phyloP scores from a whole-genome alignment of 2,113 vertebrate genomes.

The Okapia johnstoni region DNA sequence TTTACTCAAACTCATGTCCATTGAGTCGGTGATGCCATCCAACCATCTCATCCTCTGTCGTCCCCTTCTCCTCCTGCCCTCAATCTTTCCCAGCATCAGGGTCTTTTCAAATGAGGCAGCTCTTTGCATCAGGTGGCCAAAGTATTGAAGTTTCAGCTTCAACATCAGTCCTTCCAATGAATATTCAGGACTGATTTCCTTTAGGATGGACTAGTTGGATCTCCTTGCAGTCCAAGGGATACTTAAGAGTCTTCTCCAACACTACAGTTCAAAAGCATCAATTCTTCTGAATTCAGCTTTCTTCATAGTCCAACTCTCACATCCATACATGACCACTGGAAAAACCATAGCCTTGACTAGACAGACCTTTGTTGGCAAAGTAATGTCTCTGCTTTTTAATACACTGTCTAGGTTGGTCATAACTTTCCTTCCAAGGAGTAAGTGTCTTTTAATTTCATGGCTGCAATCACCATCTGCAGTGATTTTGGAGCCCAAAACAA shows the following conservation, averaged over 20 bases:
- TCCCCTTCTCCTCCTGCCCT: background rate
- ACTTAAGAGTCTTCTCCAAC: background rate
- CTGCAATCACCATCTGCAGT: background rate
- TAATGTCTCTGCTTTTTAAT: background rate
- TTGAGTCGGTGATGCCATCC: background rate
- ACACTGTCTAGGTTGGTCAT: background rate
- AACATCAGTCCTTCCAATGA: background rate
- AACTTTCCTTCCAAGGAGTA: background rate
- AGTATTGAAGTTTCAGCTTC: background rate
- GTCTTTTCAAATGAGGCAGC: background rate
- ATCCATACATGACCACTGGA: background rate
- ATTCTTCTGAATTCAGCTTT: background rate
- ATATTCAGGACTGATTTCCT: background rate
- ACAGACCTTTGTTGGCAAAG: background rate
- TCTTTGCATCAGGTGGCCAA: background rate
- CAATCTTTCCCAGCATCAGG: background rate
- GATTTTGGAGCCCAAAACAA: background rate
- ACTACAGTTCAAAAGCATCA: background rate
- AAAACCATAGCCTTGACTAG: background rate
- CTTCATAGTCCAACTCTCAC: background rate
- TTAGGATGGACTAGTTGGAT: background rate
- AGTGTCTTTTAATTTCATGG: background rate
- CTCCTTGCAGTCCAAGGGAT: background rate
- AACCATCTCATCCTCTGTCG: background rate
- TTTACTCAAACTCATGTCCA: background rate